Percentiles rank a stretch among this genome's conserved stretches.
phyloP scores from a whole-genome alignment of 2,888 invertebrate species.

The Tipula lateralis region DNA sequence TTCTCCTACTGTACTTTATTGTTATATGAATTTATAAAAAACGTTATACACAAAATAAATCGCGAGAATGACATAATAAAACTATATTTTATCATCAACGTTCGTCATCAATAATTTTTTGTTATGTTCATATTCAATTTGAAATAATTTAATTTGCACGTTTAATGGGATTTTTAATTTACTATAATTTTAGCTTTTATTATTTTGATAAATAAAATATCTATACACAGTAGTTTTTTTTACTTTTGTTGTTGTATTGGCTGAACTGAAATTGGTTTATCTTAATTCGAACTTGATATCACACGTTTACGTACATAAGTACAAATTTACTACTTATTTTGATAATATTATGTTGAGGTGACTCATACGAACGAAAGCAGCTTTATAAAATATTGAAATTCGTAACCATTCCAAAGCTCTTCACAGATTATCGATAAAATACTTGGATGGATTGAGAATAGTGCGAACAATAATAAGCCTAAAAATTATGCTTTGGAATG shows the following conservation, averaged over 20 bases:
- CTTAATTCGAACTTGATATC: not conserved
- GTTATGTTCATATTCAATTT: not conserved
- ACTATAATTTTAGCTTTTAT: not conserved
- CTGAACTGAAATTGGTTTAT: not conserved
- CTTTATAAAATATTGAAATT: too few relatives aligned
- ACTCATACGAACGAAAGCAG: too few relatives aligned
- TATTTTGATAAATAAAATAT: not conserved
- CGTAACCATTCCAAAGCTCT: too few relatives aligned
- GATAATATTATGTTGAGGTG: not conserved
- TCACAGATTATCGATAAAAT: too few relatives aligned
- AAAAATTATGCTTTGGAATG: too few relatives aligned
- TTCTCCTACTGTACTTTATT: not conserved
- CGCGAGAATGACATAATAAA: not conserved
- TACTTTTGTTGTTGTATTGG: not conserved
- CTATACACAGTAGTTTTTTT: not conserved
- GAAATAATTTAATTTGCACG: slow-evolving; percentile 9
- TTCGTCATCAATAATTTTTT: slow-evolving; percentile 14
- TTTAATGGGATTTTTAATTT: slow-evolving; percentile 19
- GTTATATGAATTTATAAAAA: not conserved
- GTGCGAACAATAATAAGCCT: too few relatives aligned
- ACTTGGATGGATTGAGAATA: too few relatives aligned
- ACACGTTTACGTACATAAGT: not conserved
- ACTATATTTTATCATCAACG: not conserved
- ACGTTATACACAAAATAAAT: not conserved
- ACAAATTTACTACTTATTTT: not conserved